Evolutionary conservation across 2,888 invertebrate genomes (phyloP), one percentile per base, ranked within the genome.

Genomic region (Kuschelorhynchus macadamiae): DNA sequence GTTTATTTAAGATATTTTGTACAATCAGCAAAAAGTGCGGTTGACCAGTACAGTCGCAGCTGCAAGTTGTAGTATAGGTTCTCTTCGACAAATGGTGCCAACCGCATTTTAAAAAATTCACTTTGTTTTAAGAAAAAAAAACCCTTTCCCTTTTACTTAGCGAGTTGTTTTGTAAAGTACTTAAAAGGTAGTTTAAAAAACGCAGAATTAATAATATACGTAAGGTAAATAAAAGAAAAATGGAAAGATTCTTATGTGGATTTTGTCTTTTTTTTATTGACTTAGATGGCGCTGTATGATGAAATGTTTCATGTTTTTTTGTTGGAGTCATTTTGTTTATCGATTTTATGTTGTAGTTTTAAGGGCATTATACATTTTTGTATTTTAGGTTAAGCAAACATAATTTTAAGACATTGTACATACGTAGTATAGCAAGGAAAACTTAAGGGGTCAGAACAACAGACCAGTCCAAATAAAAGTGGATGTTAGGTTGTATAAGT

Each of bases 121-220:
- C n/a, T 32, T 25, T 18, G 18, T 33, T 57, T 57, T 46, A 57
- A 32, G 46, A 12, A 50, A 33, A n/a, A n/a, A n/a, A 50, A 1
- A 17, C 60, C 41, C 49, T 46, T 44, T 25, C 32, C 50, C 50
- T 56, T n/a, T 25, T 53, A 36, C 20, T 53, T 62, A 63, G 64
- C 64, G 47, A 63, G 68, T 71, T 66, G 55, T 71, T 67, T 71
- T 61, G 56, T 53, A 61, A 67, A 70, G 70, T 70, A 70, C 70
- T 70, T 70, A 70, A 70, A 44, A 59, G 52, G 60, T 66, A 66
- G 60, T 47, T 66, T 44, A 59, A 65, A 55, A 57, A 60, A 65
- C 57, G 50, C 59, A 59, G 57, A 57, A 65, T 52, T 46, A 57
- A 46, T 46, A 60, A 66, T 66, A 60, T 66, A 66, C 60, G 66